These are phyloP conservation scores for Periophthalmodon schlosseri DNA, from an alignment of 2,113 vertebrate species.

Conservation along the genomic window DNA sequence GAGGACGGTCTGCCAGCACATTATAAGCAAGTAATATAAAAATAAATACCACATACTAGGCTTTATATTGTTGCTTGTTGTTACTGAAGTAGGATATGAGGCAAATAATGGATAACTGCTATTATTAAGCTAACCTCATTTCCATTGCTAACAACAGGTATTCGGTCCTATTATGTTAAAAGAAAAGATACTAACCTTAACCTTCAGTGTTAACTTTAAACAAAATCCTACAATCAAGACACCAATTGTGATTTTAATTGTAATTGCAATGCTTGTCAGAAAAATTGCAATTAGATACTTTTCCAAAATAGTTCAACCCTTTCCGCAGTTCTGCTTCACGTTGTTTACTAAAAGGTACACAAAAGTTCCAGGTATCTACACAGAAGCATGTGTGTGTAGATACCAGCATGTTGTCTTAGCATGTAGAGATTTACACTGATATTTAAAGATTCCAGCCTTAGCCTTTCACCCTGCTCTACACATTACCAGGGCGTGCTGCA, in stretches of 20 bases:
- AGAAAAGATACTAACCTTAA: no score
- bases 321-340: not conserved
- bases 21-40: not conserved
- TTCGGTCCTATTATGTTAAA: no score
- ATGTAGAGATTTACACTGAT: slow-evolving; percentile 62
- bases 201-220: no score
- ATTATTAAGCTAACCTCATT: no score
- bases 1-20: not conserved
- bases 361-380: slow-evolving; percentile 18
- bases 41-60: not conserved
- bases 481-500: slow-evolving; percentile 67
- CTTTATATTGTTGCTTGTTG: not conserved
- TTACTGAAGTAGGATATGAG: not conserved
- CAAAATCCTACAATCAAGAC: no score
- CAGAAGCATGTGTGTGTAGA: slow-evolving; percentile 7
- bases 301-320: no score
- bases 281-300: no score
- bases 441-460: slow-evolving; percentile 68
- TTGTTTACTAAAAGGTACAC: slow-evolving; percentile 3
- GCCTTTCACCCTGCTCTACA: slow-evolving; percentile 66
- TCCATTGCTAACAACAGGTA: no score
- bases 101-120: not conserved
- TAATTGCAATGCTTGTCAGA: no score
- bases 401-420: slow-evolving; percentile 1
- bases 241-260: no score